A percentile compares a stretch with the other conserved stretches of the same genome.
phyloP scores from a whole-genome alignment of 1,140 invertebrate genomes.

The Lepidurus apus region DNA sequence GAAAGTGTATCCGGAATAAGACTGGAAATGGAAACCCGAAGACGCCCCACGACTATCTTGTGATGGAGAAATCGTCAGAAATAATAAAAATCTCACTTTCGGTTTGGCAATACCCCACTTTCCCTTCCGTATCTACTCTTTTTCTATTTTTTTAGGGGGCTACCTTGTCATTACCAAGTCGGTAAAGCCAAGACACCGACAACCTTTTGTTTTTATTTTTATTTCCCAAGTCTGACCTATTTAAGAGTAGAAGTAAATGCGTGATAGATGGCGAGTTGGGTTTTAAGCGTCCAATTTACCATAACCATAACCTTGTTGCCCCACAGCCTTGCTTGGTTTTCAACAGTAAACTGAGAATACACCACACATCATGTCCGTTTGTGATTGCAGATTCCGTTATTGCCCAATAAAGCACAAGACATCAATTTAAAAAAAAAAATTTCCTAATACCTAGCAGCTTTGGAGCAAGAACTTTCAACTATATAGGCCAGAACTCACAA shows the following conservation, averaged over 20 bases:
- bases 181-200: background rate
- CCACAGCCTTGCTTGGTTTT: background rate
- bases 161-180: background rate
- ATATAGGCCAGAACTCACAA: background rate
- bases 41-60: background rate
- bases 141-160: background rate
- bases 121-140: background rate
- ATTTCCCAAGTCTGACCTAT: background rate
- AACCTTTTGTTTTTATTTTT: background rate
- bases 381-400: background rate
- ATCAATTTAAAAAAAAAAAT: too few species aligned
- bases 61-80: background rate
- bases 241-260: background rate
- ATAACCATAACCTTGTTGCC: background rate
- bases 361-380: background rate
- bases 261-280: background rate
- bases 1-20: background rate
- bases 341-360: background rate
- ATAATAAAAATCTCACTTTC: conserved; percentile 5
- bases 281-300: background rate
- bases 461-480: background rate
- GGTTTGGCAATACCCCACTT: background rate
- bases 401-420: background rate
- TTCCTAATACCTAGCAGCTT: background rate
- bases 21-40: background rate